Conservation (phyloP, 2,113 vertebrate genomes). For the Neolamprologus brichardi region DNA sequence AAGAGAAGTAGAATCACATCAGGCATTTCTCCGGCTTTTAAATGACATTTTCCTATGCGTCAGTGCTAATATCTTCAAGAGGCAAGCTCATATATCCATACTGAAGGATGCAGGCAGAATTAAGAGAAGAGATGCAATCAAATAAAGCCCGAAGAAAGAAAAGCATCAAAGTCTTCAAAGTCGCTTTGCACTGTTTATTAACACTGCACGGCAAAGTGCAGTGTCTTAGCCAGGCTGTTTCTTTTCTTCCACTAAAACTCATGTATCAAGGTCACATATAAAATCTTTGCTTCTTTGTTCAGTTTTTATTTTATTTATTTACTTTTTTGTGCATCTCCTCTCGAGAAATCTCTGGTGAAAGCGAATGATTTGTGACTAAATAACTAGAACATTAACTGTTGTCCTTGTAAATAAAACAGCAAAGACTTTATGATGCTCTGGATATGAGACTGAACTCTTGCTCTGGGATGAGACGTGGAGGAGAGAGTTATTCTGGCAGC, state of each 20-base stretch:
- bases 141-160: background rate
- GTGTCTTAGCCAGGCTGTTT: background rate
- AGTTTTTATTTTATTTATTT: background rate
- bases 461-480: constrained; percentile 11
- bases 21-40: constrained; percentile 37
- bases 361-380: constrained; percentile 54
- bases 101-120: constrained; percentile 11
- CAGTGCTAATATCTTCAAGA: constrained; percentile 19
- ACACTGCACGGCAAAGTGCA: background rate
- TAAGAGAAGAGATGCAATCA: constrained; percentile 4
- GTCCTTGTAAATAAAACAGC: constrained; percentile 54
- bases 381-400: constrained; percentile 43
- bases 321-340: background rate
- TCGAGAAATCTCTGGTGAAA: background rate
- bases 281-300: background rate
- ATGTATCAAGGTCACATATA: background rate
- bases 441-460: constrained; percentile 31
- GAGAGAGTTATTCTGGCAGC: constrained; percentile 38
- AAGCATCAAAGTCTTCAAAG: background rate
- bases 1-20: constrained; percentile 27
- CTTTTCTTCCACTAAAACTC: background rate
- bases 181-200: background rate
- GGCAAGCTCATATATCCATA: background rate
- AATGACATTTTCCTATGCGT: constrained; percentile 33
- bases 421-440: constrained; percentile 28